phyloP scores from a whole-genome alignment of 2,113 vertebrate species.

The Xiphophorus maculatus region DNA sequence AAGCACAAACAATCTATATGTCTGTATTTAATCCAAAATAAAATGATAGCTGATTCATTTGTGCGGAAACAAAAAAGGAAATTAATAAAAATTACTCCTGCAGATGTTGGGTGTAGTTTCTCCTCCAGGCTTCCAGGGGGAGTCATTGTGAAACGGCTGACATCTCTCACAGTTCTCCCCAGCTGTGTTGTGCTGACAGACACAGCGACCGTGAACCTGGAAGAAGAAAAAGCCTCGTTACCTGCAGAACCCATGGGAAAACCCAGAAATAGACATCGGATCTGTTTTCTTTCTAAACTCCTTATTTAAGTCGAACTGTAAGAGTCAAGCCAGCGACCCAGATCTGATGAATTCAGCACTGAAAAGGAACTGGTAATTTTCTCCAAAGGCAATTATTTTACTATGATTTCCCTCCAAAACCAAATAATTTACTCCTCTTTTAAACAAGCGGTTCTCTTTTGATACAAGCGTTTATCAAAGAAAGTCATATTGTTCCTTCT shows the following conservation, averaged over 20 bases:
- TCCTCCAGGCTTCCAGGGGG: slow-evolving; percentile 87
- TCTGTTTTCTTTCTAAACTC: not conserved
- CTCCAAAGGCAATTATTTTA: too few relatives aligned
- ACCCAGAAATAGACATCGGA: not conserved
- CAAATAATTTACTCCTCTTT: too few relatives aligned
- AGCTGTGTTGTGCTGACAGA: slow-evolving; percentile 87
- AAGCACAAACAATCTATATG: not conserved
- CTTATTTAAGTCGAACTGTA: too few relatives aligned
- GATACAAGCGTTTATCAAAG: too few relatives aligned
- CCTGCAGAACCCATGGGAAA: not conserved
- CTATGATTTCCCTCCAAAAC: too few relatives aligned
- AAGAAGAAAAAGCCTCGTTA: slow-evolving; percentile 3
- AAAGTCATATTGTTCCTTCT: too few relatives aligned
- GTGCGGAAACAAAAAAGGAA: not conserved
- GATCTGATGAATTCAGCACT: too few relatives aligned
- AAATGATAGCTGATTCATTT: too few relatives aligned
- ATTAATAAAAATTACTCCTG: slow-evolving; percentile 73
- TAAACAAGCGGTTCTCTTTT: too few relatives aligned
- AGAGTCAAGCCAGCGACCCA: too few relatives aligned
- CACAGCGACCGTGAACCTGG: slow-evolving; percentile 85
- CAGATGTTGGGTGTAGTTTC: slow-evolving; percentile 75
- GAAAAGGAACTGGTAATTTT: too few relatives aligned
- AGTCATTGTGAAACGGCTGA: slow-evolving; percentile 87
- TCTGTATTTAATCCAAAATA: not conserved
- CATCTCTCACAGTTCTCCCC: slow-evolving; percentile 87